Evolutionary conservation across 2,888 invertebrate genomes (phyloP), one percentile per base, ranked within the genome.

Genomic region (Leucoptera coffeella): DNA sequence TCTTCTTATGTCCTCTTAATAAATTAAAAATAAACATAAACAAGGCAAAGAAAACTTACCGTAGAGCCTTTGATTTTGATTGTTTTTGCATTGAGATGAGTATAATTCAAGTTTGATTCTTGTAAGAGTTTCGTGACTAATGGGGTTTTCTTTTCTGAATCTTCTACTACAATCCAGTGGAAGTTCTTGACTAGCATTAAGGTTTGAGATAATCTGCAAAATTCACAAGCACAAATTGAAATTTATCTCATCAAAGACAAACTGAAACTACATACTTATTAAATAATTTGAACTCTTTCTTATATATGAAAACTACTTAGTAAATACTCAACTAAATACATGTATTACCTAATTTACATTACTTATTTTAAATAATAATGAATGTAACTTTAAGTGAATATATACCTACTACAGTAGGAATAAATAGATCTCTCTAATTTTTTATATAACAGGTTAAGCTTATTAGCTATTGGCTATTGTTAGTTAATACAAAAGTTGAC

Each of bases 131-230:
- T 80, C 4, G 72, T 72, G 3, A 95, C 89, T 29, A 91, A 64
- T 12, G 60, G 50, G 2, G 85, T 83, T 47, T 78, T 86, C 5
- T 53, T 50, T 10, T 71, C 64, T 0, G 90, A 75, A 57, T 96
- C 96, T 64, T 96, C 95, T 15, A 96, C 78, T 22, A 96, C 71
- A 36, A 96, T 82, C 96, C 96, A 96, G 49, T 92, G 86, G 30
- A 96, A 73, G 50, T 90, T 88, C 33, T 87, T 85, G 31, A 93
- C 81, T 38, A 87, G 76, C 73, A 85, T 80, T 34, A 96, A 76
- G 3, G 92, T 85, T 46, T 95, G 89, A 5, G 88, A 84, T 30
- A 96, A 58, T 47, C 95, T 9, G 22, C 6, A 22, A 22, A 22
- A 22, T 6, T 22, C 11, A 22, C 17, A 17, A 9, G 8, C 10